Evolutionary conservation across 2,888 invertebrate genomes (phyloP).

Genomic region (Parascotia fuliginaria): DNA sequence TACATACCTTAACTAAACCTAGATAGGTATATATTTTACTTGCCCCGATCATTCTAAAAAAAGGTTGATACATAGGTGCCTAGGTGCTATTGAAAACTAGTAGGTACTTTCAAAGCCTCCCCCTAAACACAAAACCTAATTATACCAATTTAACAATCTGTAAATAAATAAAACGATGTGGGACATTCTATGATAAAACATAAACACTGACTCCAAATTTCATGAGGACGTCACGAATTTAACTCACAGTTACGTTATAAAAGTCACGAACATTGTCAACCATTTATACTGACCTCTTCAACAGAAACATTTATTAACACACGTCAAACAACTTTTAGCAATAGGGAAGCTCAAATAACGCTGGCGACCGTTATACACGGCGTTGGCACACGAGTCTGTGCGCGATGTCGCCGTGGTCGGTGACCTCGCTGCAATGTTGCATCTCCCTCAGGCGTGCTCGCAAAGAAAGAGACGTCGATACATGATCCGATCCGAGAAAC

Average conservation of each 20-base stretch:
- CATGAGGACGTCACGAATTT: slow-evolving; percentile 9
- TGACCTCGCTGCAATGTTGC: slow-evolving; percentile 55
- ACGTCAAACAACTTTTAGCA: background rate
- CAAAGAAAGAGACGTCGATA: slow-evolving; percentile 45
- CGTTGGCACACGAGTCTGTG: slow-evolving; percentile 40
- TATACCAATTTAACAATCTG: no score
- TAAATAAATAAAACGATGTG: no score
- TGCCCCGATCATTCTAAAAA: no score
- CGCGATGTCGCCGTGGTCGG: slow-evolving; percentile 52
- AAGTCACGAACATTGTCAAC: slow-evolving; percentile 16
- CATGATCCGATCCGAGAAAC: slow-evolving; percentile 65
- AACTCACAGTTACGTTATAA: no score
- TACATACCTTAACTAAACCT: no score
- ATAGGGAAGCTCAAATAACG: slow-evolving; percentile 39
- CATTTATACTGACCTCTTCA: slow-evolving; percentile 14
- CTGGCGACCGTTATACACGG: slow-evolving; percentile 30
- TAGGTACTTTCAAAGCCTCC: no score
- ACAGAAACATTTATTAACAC: background rate
- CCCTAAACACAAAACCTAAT: no score
- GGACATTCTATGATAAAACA: no score
- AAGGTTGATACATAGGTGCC: no score
- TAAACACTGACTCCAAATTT: slow-evolving; percentile 34
- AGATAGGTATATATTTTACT: no score
- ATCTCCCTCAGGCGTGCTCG: slow-evolving; percentile 42
- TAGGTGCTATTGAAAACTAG: no score